Base-by-base conservation (phyloP, 2,113 vertebrate genomes). In the Gopherus evgoodei region DNA sequence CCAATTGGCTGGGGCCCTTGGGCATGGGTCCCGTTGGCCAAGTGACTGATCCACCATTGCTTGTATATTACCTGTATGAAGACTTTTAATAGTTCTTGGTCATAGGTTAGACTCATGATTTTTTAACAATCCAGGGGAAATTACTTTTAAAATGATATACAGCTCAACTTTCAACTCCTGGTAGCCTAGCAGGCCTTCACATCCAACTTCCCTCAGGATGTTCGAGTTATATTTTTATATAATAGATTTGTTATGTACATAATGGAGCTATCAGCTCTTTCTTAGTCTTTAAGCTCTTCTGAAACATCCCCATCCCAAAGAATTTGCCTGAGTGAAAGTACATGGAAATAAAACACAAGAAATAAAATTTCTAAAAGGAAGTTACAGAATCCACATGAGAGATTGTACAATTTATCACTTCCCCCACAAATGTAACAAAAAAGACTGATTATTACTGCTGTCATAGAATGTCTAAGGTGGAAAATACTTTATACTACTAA, bases 401-500 rank as follows among this genome's bases (percentile, higher is more conserved):
- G 9, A 62, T 9, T 3, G 3, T 11, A 21, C 42, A 1, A 0
- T 49, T 29, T 22, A 72, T 81, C 79, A 78, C 53, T 2, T 7
- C 6, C 0, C 86, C 0, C 91, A 85, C 7, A 81, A 90, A 91
- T 1, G n/a, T 38, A 83, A 47, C 50, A 44, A 59, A 52, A 94
- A 85, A 90, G 12, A 91, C 62, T 25, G 3, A 75, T 90, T 76
- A 79, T 82, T 1, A 25, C 57, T 85, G 29, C 93, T 89, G 87
- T 24, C 47, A 85, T 16, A 84, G 82, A 89, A 84, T 9, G 62
- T 90, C 13, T 52, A 93, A 92, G 84, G 2, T 7, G 4, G 57
- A 95, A 84, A 92, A 87, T 87, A 90, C 86, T 90, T 97, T 81
- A 12, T 87, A 47, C 42, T 44, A 25, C 22, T 44, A 42, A 42